phyloP scores from a whole-genome alignment of 2,797 vertebrate species.

The Picus viridis region DNA sequence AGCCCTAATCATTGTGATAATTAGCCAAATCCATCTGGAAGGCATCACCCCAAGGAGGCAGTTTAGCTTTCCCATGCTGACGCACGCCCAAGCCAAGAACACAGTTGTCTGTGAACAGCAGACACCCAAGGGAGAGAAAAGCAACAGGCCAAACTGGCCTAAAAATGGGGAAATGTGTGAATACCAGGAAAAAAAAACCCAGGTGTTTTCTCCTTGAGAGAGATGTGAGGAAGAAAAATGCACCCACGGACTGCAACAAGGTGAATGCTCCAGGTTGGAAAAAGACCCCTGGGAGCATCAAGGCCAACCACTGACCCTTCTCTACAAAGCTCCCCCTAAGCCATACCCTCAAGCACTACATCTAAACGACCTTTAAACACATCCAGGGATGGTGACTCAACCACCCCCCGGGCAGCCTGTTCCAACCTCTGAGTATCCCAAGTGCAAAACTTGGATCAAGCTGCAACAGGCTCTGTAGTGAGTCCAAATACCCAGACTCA shows the following conservation, averaged over 20 bases:
- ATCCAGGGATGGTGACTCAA: too few species aligned
- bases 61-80: background rate
- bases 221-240: background rate
- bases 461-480: background rate
- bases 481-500: background rate
- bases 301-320: too few species aligned
- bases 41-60: constrained; percentile 24
- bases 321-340: too few species aligned
- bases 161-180: background rate
- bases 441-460: background rate
- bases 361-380: too few species aligned
- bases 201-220: rapidly evolving
- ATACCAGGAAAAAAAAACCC: background rate
- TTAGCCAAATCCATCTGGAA: constrained; percentile 40
- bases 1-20: background rate
- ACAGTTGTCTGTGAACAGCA: background rate
- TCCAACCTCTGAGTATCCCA: background rate
- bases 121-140: background rate
- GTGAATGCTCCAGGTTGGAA: background rate
- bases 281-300: too few species aligned
- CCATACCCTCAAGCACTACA: too few species aligned
- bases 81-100: background rate
- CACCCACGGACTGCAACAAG: background rate
- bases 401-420: too few species aligned
- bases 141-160: background rate